Evolutionary conservation across 2,797 vertebrate species (phyloP), one percentile per base, ranked within the genome.

Genomic region (Poeciliopsis paucimaculata): DNA sequence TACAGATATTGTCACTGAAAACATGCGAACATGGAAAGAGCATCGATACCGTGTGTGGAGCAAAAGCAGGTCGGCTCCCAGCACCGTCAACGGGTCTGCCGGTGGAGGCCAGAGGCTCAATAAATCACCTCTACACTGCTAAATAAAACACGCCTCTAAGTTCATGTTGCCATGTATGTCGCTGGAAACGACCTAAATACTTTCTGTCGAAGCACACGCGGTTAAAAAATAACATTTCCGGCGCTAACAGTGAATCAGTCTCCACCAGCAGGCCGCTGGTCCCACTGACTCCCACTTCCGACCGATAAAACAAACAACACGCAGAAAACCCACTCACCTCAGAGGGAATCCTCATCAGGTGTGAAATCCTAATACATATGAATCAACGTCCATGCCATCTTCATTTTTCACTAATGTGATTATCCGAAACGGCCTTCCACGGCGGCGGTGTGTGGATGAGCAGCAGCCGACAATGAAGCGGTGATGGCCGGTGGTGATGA

Each of bases 391-490:
- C 11, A 45, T 6, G 26, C 96, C 97, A 97, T 96, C 79, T 76
- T 91, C 87, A 76, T 62, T 47, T 85, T 78, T 83, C 89, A 66
- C 51, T 31, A 3, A 1, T n/a, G 20, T 23, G n/a, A 20, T 34
- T 6, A 5, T 36, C 23, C 70, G 23, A 68, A 55, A 74, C 86
- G 77, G 72, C 77, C 2, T 43, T 45, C 66, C 73, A 82, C 79
- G 79, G 82, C 88, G 87, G 64, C 60, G 89, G 75, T 83, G 92
- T 91, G 96, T 96, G 95, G 97, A 96, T 96, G 96, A 96, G 96
- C 97, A 96, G 95, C 91, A 95, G 95, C 84, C 92, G 91, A 94
- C 94, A 93, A 94, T 93, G 92, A 93, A 86, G 90, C 86, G 82
- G 94, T 70, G 91, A 94, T 92, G 95, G 94, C 88, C 85, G 91